phyloP scores from a whole-genome alignment of 1,140 invertebrate species.

The Halesus radiatus region DNA sequence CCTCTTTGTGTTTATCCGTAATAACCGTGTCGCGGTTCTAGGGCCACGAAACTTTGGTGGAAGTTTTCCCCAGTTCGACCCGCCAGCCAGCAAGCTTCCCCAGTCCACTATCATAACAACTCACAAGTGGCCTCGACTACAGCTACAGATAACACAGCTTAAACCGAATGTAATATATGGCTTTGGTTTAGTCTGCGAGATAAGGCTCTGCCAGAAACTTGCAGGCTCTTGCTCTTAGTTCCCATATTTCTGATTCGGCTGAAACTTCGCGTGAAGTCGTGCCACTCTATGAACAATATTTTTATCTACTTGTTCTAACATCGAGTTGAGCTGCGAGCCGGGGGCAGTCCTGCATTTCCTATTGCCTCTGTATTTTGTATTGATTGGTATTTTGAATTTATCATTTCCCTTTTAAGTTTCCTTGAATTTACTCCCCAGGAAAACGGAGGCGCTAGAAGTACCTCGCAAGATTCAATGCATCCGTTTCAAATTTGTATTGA shows the following conservation, averaged over 20 bases:
- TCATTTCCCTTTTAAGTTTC: too few species aligned
- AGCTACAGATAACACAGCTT: slow-evolving; percentile 31
- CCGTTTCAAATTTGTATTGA: too few species aligned
- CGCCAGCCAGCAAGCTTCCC: neutral
- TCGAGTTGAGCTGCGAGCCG: too few species aligned
- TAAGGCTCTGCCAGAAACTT: slow-evolving; percentile 17
- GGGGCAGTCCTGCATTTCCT: too few species aligned
- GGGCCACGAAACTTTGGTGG: slow-evolving; percentile 41
- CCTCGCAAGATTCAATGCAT: too few species aligned
- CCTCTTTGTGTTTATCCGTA: slow-evolving; percentile 48
- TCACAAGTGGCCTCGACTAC: slow-evolving; percentile 11
- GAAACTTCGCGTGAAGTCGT: neutral
- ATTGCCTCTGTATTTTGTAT: too few species aligned
- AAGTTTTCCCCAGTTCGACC: slow-evolving; percentile 48
- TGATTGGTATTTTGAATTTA: too few species aligned
- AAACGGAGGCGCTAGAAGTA: too few species aligned
- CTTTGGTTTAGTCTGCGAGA: neutral
- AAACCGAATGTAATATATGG: slow-evolving; percentile 11
- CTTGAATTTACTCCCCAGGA: too few species aligned
- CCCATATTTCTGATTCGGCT: slow-evolving; percentile 12
- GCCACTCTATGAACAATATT: too few species aligned
- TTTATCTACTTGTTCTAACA: too few species aligned
- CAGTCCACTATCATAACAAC: slow-evolving; percentile 26
- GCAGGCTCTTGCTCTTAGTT: slow-evolving; percentile 6
- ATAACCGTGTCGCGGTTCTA: slow-evolving; percentile 51